These are phyloP conservation scores for Aleiodes testaceus DNA, from an alignment of 2,888 invertebrate species.

Conservation along the genomic window DNA sequence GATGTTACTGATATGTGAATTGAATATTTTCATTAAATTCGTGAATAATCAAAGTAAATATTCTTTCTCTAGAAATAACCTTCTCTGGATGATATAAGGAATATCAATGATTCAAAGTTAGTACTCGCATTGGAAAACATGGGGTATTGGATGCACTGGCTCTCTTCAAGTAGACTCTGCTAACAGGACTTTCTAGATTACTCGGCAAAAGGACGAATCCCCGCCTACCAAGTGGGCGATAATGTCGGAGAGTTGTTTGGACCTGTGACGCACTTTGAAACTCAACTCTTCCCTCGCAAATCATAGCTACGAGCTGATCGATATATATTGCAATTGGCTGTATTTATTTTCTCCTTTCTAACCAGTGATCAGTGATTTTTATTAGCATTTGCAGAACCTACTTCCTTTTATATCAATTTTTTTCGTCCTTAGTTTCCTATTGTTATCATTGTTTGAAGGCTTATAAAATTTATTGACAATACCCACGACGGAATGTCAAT, in stretches of 20 bases:
- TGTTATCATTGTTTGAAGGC: background rate
- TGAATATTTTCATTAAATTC: conserved; percentile 12
- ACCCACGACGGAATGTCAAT: conserved; percentile 15
- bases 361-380: background rate
- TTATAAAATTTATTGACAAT: conserved; percentile 3
- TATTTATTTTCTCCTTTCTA: conserved; percentile 29
- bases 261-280: conserved; percentile 35
- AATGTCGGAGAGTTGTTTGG: conserved; percentile 41
- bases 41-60: too few species aligned
- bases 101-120: background rate
- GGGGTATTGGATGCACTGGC: conserved; percentile 47
- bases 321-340: conserved; percentile 16
- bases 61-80: background rate
- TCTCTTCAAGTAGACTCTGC: conserved; percentile 37
- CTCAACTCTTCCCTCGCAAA: conserved; percentile 43
- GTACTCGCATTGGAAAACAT: conserved; percentile 14
- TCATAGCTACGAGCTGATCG: conserved; percentile 38
- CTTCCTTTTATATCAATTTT: too few species aligned
- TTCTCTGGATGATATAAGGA: background rate
- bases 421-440: too few species aligned
- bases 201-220: conserved; percentile 53
- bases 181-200: conserved; percentile 58
- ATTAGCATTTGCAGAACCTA: too few species aligned
- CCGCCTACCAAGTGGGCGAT: conserved; percentile 51
- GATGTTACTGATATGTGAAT: conserved; percentile 36